phyloP scores from a whole-genome alignment of 2,888 invertebrate species.

The Hyposoter dolosus region DNA sequence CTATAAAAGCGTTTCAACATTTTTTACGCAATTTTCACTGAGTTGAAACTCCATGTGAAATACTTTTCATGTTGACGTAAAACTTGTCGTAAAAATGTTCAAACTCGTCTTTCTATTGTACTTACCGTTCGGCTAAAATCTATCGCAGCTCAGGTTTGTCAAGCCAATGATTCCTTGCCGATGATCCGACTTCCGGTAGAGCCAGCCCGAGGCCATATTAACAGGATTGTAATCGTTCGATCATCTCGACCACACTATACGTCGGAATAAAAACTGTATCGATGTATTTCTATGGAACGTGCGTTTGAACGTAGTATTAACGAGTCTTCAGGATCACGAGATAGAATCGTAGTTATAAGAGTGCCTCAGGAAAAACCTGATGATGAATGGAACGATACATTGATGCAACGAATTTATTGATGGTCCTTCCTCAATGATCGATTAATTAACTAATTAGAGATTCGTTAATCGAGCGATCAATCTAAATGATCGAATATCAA shows the following conservation, averaged over 20 bases:
- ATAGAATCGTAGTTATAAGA: background rate
- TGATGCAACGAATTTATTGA: background rate
- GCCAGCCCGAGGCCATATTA: slow-evolving; percentile 47
- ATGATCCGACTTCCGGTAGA: slow-evolving; percentile 63
- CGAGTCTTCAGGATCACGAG: slow-evolving; percentile 1
- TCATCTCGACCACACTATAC: slow-evolving; percentile 21
- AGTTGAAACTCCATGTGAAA: too few species aligned
- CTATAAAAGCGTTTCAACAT: background rate
- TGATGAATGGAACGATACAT: slow-evolving; percentile 1
- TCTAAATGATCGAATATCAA: slow-evolving; percentile 17
- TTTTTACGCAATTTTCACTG: background rate
- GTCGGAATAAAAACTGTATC: slow-evolving; percentile 41
- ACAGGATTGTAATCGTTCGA: slow-evolving; percentile 38
- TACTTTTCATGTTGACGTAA: background rate
- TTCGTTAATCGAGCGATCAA: slow-evolving; percentile 6
- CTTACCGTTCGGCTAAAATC: slow-evolving; percentile 54
- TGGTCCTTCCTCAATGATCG: background rate
- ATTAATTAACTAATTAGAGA: slow-evolving; percentile 8
- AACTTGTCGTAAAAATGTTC: slow-evolving; percentile 42
- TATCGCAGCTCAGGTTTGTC: slow-evolving; percentile 34
- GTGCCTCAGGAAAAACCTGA: background rate
- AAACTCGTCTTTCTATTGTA: slow-evolving; percentile 39
- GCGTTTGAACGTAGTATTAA: slow-evolving; percentile 7
- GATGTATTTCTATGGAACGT: slow-evolving; percentile 14
- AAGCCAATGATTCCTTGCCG: slow-evolving; percentile 56